A percentile compares a stretch with the other conserved stretches of the same genome.
Evolutionary conservation across 2,797 vertebrate genomes (phyloP).

Genomic region (Toxotes lorentzi): DNA sequence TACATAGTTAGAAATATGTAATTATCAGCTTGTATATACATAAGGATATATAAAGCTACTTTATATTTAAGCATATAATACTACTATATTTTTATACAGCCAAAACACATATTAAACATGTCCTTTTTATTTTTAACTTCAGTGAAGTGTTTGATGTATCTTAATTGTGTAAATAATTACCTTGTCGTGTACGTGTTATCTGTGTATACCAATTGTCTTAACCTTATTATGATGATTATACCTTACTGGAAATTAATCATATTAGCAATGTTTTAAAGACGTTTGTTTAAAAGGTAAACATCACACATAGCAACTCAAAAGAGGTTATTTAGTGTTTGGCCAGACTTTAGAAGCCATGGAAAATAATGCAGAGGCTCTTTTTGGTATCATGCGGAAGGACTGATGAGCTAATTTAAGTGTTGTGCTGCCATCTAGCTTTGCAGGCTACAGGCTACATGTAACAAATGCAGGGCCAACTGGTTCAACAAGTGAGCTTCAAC

Average conservation of each 20-base stretch:
- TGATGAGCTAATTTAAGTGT: conserved; percentile 18
- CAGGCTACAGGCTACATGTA: conserved; percentile 4
- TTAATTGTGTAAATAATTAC: conserved; percentile 35
- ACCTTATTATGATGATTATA: conserved; percentile 23
- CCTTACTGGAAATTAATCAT: conserved; percentile 3
- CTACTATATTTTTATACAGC: conserved; percentile 67
- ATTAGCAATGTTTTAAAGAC: conserved; percentile 2
- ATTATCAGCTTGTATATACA: conserved; percentile 55
- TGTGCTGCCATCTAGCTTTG: conserved; percentile 78
- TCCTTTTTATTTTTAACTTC: conserved; percentile 56
- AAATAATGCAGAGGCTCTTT: conserved; percentile 3
- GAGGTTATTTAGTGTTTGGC: background rate
- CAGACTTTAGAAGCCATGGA: conserved; percentile 1
- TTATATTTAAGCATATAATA: conserved; percentile 57
- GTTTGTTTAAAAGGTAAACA: conserved; percentile 12
- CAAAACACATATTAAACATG: conserved; percentile 42
- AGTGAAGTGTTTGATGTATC: conserved; percentile 57
- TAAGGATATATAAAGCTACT: conserved; percentile 45
- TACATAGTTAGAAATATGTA: conserved; percentile 23
- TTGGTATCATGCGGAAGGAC: background rate
- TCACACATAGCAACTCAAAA: background rate
- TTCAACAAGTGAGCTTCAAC: background rate
- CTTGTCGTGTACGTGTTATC: conserved; percentile 21
- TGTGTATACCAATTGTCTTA: background rate
- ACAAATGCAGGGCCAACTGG: background rate